A percentile compares a stretch with the other conserved stretches of the same genome.
phyloP scores from a whole-genome alignment of 2,113 vertebrate species.

The Periophthalmodon schlosseri region DNA sequence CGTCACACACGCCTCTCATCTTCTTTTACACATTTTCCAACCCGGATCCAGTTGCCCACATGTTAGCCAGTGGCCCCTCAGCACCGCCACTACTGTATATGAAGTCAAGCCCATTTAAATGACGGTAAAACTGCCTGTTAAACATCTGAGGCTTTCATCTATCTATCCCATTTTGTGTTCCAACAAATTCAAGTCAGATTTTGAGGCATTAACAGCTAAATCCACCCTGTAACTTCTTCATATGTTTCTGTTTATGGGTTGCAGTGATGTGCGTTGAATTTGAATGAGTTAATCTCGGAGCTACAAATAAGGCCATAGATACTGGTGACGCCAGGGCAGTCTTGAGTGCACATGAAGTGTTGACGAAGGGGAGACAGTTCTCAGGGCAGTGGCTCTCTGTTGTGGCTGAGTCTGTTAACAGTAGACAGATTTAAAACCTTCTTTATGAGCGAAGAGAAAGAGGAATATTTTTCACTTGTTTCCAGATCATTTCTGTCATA shows the following conservation, averaged over 20 bases:
- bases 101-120: conserved; percentile 48
- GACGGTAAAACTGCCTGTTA: conserved; percentile 64
- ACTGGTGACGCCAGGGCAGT: conserved; percentile 45
- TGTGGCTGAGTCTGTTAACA: conserved; percentile 63
- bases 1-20: conserved; percentile 25
- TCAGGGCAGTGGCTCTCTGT: conserved; percentile 56
- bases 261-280: conserved; percentile 29
- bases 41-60: conserved; percentile 54
- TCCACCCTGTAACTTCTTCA: conserved; percentile 39
- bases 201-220: conserved; percentile 36
- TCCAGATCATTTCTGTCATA: conserved; percentile 57
- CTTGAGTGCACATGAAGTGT: conserved; percentile 44
- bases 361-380: conserved; percentile 53
- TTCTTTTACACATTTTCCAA: conserved; percentile 62
- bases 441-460: conserved; percentile 39
- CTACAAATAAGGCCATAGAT: conserved; percentile 44
- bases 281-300: conserved; percentile 54
- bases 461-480: conserved; percentile 40
- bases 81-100: conserved; percentile 58
- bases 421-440: conserved; percentile 49
- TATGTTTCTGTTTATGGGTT: conserved; percentile 43
- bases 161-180: conserved; percentile 54
- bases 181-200: conserved; percentile 48
- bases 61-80: conserved; percentile 51
- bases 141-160: conserved; percentile 65